phyloP scores from a whole-genome alignment of 2,113 vertebrate genomes.

The Actenoides lindsayi region DNA sequence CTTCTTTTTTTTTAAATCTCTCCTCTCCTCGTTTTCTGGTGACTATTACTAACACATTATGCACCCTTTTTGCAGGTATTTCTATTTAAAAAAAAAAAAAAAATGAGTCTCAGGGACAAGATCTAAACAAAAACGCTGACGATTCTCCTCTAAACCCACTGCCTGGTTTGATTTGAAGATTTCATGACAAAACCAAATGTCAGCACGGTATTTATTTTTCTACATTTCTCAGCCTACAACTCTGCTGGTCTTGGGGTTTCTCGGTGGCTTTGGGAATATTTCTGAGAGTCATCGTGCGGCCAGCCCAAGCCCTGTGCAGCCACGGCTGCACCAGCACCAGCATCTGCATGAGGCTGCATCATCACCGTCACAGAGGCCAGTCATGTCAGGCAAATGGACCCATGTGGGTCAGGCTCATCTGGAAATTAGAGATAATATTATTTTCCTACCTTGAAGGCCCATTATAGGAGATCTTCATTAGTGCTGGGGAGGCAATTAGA shows the following conservation, averaged over 20 bases:
- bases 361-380: accelerated
- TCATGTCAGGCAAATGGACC: background rate
- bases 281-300: accelerated
- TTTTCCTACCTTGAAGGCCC: background rate
- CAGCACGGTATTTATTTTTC: background rate
- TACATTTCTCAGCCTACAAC: background rate
- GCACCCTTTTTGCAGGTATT: background rate
- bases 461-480: conserved; percentile 20
- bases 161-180: background rate
- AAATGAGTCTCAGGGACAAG: background rate
- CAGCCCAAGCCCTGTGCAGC: too few species aligned
- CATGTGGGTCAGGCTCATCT: background rate
- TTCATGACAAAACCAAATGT: background rate
- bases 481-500: background rate
- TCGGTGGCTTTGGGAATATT: background rate
- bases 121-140: background rate
- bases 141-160: background rate
- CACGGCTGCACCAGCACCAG: accelerated
- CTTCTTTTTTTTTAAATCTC: background rate
- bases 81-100: background rate
- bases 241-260: background rate
- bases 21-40: background rate
- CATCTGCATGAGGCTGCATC: background rate
- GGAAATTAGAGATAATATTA: conserved; percentile 32
- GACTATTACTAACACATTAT: background rate